These are phyloP conservation scores for Anagrus nilaparvatae DNA, from an alignment of 1,140 invertebrate genomes.

Conservation along the genomic window DNA sequence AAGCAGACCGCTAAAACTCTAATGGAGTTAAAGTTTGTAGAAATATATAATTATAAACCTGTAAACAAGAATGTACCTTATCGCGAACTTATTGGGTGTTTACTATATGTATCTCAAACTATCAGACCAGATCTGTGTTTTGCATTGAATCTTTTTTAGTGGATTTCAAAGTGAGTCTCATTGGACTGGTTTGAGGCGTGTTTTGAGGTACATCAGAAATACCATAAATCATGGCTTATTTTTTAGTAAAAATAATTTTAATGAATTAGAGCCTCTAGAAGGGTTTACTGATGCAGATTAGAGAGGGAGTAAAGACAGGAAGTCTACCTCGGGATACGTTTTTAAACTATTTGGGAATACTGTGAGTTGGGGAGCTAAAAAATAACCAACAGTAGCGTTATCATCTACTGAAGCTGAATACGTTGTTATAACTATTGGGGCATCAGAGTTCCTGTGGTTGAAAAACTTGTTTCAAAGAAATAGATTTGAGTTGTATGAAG, in stretches of 20 bases:
- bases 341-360: conserved; percentile 16
- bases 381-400: conserved; percentile 21
- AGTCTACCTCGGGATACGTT: conserved; percentile 22
- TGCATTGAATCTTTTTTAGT: conserved; percentile 19
- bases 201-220: conserved; percentile 19
- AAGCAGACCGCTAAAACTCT: conserved; percentile 10
- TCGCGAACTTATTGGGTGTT: conserved; percentile 25
- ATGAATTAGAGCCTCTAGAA: conserved; percentile 8
- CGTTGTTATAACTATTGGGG: conserved; percentile 16
- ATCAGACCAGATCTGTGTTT: conserved; percentile 25
- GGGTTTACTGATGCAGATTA: conserved; percentile 23
- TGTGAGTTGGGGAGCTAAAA: conserved; percentile 21
- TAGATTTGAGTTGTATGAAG: background rate
- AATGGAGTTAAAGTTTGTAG: conserved; percentile 12
- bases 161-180: conserved; percentile 19
- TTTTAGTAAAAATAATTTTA: too few species aligned
- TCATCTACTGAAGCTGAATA: too few species aligned
- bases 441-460: background rate
- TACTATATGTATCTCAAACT: conserved; percentile 22
- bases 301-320: conserved; percentile 11
- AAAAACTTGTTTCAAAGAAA: background rate
- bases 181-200: conserved; percentile 16
- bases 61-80: background rate
- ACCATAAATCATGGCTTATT: conserved; percentile 1
- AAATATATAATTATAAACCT: conserved; percentile 6